Conservation (phyloP, 1,140 invertebrate genomes). For the Prorops nasuta region DNA sequence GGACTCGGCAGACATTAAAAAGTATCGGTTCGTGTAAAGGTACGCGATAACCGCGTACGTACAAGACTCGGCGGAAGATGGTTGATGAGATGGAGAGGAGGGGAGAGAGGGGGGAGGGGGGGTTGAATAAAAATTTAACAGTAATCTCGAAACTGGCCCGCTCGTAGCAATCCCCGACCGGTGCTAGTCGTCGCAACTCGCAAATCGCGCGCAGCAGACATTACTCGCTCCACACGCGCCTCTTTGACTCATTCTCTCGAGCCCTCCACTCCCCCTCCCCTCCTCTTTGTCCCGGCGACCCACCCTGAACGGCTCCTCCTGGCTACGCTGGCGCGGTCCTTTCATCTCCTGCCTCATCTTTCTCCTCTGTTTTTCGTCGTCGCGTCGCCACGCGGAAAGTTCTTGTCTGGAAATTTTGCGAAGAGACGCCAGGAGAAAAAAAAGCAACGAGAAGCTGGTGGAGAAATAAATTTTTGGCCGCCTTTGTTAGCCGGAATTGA, state of each 20-base stretch:
- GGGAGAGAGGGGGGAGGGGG: constrained; percentile 4
- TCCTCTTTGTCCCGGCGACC: not conserved
- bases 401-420: constrained; percentile 33
- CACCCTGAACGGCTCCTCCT: constrained; percentile 10
- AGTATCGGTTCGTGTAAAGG: too few relatives aligned
- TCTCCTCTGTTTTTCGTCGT: constrained; percentile 29
- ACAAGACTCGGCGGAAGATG: too few relatives aligned
- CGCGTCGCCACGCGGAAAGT: constrained; percentile 26
- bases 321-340: too few relatives aligned
- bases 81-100: too few relatives aligned
- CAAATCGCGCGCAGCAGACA: constrained; percentile 15
- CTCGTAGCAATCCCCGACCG: constrained; percentile 36
- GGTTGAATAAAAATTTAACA: too few relatives aligned
- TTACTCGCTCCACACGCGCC: constrained; percentile 43
- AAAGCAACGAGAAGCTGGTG: constrained; percentile 8
- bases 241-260: constrained; percentile 33
- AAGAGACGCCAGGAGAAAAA: too few relatives aligned
- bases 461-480: constrained; percentile 11
- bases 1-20: too few relatives aligned
- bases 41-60: constrained; percentile 4
- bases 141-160: constrained; percentile 32
- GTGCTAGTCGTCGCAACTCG: constrained; percentile 9
- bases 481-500: too few relatives aligned
- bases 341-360: constrained; percentile 41
- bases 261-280: too few relatives aligned